Conservation (phyloP, 2,113 vertebrate genomes). For the Apteryx mantelli region DNA sequence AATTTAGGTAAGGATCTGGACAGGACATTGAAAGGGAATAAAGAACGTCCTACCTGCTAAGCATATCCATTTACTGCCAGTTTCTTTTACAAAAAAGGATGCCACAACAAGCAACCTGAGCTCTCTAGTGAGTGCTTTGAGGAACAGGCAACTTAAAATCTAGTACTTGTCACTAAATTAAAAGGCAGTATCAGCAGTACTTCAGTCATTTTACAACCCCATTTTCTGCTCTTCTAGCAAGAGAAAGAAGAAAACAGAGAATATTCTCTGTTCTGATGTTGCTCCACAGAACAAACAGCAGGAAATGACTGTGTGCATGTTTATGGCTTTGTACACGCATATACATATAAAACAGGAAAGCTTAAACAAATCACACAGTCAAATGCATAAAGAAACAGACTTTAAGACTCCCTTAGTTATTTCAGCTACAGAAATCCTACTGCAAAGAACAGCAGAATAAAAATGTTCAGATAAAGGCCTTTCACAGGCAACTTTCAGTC, state of each 20-base stretch:
- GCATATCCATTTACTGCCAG: not conserved
- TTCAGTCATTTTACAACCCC: not conserved
- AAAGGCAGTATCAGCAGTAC: not conserved
- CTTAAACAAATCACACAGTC: not conserved
- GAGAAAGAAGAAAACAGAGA: not conserved
- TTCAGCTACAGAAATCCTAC: not conserved
- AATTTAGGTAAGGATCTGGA: not conserved
- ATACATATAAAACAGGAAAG: not conserved
- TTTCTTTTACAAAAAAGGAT: not conserved
- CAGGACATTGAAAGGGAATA: not conserved
- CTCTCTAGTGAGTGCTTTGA: not conserved
- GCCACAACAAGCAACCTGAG: not conserved
- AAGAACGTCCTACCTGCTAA: not conserved
- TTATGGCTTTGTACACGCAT: not conserved
- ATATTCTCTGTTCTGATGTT: not conserved
- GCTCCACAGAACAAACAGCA: not conserved
- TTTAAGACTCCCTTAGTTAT: not conserved
- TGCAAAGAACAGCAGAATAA: rapidly evolving
- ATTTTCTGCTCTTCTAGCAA: not conserved
- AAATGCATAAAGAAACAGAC: not conserved
- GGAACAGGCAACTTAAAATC: not conserved
- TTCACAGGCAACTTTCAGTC: not conserved
- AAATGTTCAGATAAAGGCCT: not conserved
- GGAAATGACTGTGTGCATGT: not conserved
- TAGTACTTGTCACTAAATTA: not conserved